phyloP scores from a whole-genome alignment of 2,888 invertebrate species.

The Ferrisia virgata region DNA sequence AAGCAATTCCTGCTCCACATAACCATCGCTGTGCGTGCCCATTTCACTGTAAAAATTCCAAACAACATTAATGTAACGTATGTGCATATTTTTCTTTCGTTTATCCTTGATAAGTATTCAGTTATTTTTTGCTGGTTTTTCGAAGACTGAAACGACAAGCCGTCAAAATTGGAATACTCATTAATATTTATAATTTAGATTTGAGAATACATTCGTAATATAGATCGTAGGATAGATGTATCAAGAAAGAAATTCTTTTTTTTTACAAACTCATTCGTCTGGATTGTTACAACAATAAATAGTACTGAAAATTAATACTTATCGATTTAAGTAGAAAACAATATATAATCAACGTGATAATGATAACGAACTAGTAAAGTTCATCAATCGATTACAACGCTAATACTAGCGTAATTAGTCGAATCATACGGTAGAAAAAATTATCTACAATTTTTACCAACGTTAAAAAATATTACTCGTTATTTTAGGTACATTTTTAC shows the following conservation, averaged over 20 bases:
- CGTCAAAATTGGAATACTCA: background rate
- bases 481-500: background rate
- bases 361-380: conserved; percentile 34
- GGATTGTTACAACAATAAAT: background rate
- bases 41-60: conserved; percentile 57
- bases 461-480: background rate
- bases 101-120: background rate
- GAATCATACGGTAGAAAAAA: background rate
- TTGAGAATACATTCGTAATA: background rate
- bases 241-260: background rate
- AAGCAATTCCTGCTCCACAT: conserved; percentile 57
- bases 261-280: background rate
- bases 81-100: background rate
- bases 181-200: conserved; percentile 3
- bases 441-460: background rate
- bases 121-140: background rate
- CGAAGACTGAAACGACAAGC: background rate
- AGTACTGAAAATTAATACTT: background rate
- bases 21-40: conserved; percentile 83
- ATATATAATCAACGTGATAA: conserved; percentile 18
- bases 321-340: conserved; percentile 47
- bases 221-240: background rate
- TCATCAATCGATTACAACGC: conserved; percentile 27
- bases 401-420: background rate
- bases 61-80: background rate